Conservation (phyloP, 2,888 invertebrate species). For the Folsomia manolachei region DNA sequence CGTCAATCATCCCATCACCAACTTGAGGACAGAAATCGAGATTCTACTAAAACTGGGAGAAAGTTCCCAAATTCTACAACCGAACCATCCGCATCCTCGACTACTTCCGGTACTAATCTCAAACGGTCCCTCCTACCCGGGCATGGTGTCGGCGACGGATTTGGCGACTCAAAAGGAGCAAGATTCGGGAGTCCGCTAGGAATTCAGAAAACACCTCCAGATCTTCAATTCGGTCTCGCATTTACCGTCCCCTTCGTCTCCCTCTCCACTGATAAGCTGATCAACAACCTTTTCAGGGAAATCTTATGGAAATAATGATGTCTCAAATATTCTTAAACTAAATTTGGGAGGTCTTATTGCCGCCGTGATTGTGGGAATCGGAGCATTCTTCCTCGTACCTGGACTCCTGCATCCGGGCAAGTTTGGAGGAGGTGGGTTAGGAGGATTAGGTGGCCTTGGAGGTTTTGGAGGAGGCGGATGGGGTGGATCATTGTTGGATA, state of each 20-base stretch:
- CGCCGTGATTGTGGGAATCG: constrained; percentile 41
- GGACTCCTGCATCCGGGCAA: background rate
- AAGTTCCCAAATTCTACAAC: background rate
- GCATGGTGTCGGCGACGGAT: background rate
- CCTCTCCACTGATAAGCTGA: constrained; percentile 41
- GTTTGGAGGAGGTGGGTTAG: background rate
- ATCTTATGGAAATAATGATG: constrained; percentile 5
- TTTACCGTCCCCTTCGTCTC: constrained; percentile 48
- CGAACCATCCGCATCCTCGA: background rate
- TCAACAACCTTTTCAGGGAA: constrained; percentile 32
- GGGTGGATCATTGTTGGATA: background rate
- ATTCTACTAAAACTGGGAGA: background rate
- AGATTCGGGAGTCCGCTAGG: background rate
- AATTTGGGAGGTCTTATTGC: constrained; percentile 44
- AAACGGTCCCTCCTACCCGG: constrained; percentile 1
- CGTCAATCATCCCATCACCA: background rate
- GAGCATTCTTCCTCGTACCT: constrained; percentile 12
- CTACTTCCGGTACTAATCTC: no score
- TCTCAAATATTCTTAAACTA: constrained; percentile 39
- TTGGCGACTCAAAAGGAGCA: background rate
- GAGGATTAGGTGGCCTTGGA: background rate
- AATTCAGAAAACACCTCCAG: constrained; percentile 48
- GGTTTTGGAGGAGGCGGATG: background rate
- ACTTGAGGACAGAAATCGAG: background rate
- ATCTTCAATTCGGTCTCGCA: constrained; percentile 45